Evolutionary conservation across 1,140 invertebrate genomes (phyloP), one percentile per base, ranked within the genome.

Genomic region (Myzus persicae): DNA sequence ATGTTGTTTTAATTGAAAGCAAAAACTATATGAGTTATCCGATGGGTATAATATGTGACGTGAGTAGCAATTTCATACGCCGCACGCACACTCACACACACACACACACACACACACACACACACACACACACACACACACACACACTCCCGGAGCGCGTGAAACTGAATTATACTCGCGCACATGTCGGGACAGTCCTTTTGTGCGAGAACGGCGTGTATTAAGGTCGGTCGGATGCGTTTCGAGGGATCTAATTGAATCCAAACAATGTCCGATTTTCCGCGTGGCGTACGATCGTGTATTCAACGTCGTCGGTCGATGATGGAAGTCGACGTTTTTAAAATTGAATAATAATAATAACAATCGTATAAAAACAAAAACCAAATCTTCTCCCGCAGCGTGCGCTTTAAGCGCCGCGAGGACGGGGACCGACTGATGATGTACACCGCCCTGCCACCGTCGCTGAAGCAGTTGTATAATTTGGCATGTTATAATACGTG

Each of bases 1-100:
- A 90, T 59, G 89, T 90, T 42, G 89, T 90, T 90, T 90, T 90
- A 90, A 90, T 90, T 90, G 89, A 90, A 90, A 90, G 51, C 54
- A 90, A 67, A 90, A 90, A 90, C 87, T 89, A 89, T 51, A 89
- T 36, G 36, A 90, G 51, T 59, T 90, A 54, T 40, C 51, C 51
- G 88, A 36, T 90, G 48, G 48, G 88, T 90, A 59, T 76, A 51
- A 51, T 51, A 76, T 90, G 88, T 90, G 88, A 90, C 38, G 51
- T n/a, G 88, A 90, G 88, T 90, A 90, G 24, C 54, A 90, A 90
- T 90, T 91, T 91, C 42, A 26, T 76, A 38, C 36, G 5, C n/a
- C 36, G 1, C n/a, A 14, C 31, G 1, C 24, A 46, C 26, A 76
- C 22, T 38, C 18, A 24, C 31, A 87, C 31, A n/a, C 40, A 42